These are phyloP conservation scores for Scaptomyza parva DNA, from an alignment of 2,888 invertebrate species.

Conservation along the genomic window DNA sequence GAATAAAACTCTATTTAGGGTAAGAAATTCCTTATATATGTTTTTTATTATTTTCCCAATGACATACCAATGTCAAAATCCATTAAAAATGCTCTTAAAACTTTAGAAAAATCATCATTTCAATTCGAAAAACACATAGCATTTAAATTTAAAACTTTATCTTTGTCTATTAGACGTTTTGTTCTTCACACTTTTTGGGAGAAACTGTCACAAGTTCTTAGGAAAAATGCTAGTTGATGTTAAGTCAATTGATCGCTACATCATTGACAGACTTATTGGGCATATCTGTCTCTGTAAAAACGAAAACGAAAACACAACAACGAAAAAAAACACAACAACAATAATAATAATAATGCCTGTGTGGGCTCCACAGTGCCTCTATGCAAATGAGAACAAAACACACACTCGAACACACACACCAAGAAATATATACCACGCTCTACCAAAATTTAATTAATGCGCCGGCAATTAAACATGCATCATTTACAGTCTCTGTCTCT, in stretches of 20 bases:
- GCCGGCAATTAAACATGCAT: slow-evolving; percentile 80
- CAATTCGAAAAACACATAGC: background rate
- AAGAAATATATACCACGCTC: slow-evolving; percentile 41
- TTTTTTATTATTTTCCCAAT: background rate
- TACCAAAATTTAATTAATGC: slow-evolving; percentile 78
- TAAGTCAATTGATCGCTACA: slow-evolving; percentile 51
- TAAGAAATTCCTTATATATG: too few species aligned
- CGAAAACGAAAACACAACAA: slow-evolving; percentile 23
- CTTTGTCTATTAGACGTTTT: background rate
- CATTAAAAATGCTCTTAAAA: background rate
- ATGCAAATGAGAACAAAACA: slow-evolving; percentile 54
- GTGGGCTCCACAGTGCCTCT: slow-evolving; percentile 43
- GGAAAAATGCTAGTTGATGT: slow-evolving; percentile 39
- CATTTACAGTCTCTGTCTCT: slow-evolving; percentile 74
- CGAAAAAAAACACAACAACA: slow-evolving; percentile 32
- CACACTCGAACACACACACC: slow-evolving; percentile 19
- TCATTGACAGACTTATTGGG: slow-evolving; percentile 62
- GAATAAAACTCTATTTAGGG: too few species aligned
- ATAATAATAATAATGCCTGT: slow-evolving; percentile 47
- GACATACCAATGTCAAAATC: background rate
- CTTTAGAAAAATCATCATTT: background rate
- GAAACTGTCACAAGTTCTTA: slow-evolving; percentile 16
- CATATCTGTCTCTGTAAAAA: slow-evolving; percentile 41
- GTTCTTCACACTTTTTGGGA: slow-evolving; percentile 15
- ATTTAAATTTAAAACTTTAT: background rate